Evolutionary conservation across 2,113 vertebrate genomes (phyloP).

Genomic region (Platysternon megacephalum): DNA sequence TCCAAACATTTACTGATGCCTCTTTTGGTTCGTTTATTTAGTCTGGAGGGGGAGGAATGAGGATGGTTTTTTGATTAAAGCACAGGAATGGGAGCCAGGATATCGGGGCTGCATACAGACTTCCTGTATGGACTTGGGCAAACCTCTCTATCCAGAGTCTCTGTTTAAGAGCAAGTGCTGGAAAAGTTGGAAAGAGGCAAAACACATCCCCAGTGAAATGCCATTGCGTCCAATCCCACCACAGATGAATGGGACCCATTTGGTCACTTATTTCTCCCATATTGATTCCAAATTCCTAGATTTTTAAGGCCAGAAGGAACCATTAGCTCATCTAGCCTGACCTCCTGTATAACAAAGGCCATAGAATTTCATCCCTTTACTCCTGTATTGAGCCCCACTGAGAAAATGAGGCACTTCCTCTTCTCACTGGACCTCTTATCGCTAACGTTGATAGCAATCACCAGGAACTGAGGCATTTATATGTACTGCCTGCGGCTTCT

Average conservation of each 20-base stretch:
- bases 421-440: fast-evolving
- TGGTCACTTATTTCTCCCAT: not conserved
- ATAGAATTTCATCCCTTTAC: not conserved
- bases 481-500: not conserved
- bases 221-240: fast-evolving
- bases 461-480: not conserved
- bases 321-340: fast-evolving
- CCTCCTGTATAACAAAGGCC: not conserved
- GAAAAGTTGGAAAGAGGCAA: not conserved
- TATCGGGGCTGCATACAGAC: not conserved
- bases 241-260: not conserved
- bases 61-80: not conserved
- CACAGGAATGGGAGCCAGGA: not conserved
- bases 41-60: not conserved
- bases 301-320: not conserved
- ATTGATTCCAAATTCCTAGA: not conserved
- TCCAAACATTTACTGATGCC: not conserved
- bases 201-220: not conserved
- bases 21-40: not conserved
- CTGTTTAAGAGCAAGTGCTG: not conserved
- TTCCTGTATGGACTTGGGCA: fast-evolving
- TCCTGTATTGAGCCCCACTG: not conserved
- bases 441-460: fast-evolving
- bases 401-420: not conserved
- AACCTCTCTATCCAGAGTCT: not conserved